Evolutionary conservation across 1,140 invertebrate genomes (phyloP).

Genomic region (Lepidostoma basale): DNA sequence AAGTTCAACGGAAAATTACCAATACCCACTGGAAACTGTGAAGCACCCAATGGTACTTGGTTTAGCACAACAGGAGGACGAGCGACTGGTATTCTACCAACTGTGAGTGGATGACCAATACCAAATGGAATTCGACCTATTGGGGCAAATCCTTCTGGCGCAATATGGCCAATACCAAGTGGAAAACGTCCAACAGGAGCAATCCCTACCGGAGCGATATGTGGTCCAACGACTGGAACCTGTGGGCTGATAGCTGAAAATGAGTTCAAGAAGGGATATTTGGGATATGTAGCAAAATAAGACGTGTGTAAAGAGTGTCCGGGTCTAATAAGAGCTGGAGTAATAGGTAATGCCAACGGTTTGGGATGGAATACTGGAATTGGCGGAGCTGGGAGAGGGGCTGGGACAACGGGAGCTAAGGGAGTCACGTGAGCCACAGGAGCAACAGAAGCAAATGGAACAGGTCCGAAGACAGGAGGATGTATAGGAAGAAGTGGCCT

Average conservation of each 20-base stretch:
- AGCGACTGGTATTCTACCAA: slow-evolving; percentile 25
- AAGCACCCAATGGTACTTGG: slow-evolving; percentile 16
- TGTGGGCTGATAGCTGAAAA: not conserved
- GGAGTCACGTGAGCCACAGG: too few species aligned
- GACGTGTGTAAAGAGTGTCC: slow-evolving; percentile 57
- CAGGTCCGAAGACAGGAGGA: slow-evolving; percentile 44
- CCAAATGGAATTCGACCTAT: slow-evolving; percentile 42
- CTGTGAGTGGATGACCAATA: slow-evolving; percentile 15
- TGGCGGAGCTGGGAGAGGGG: slow-evolving; percentile 35
- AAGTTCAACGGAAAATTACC: slow-evolving; percentile 31
- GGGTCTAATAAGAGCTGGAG: slow-evolving; percentile 50
- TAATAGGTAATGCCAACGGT: too few species aligned
- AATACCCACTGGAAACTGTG: slow-evolving; percentile 25
- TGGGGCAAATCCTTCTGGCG: slow-evolving; percentile 45
- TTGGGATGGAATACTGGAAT: slow-evolving; percentile 47
- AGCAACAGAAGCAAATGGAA: slow-evolving; percentile 45
- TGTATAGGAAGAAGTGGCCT: slow-evolving; percentile 46
- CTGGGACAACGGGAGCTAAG: slow-evolving; percentile 49
- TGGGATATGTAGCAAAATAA: slow-evolving; percentile 55
- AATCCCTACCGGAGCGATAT: slow-evolving; percentile 46
- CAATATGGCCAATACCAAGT: slow-evolving; percentile 4
- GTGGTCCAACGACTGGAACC: not conserved
- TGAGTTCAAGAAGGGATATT: slow-evolving; percentile 54
- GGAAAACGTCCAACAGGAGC: slow-evolving; percentile 42
- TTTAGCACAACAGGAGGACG: slow-evolving; percentile 9